Evolutionary conservation across 2,113 vertebrate species (phyloP).

Genomic region (Crotalus viridis): DNA sequence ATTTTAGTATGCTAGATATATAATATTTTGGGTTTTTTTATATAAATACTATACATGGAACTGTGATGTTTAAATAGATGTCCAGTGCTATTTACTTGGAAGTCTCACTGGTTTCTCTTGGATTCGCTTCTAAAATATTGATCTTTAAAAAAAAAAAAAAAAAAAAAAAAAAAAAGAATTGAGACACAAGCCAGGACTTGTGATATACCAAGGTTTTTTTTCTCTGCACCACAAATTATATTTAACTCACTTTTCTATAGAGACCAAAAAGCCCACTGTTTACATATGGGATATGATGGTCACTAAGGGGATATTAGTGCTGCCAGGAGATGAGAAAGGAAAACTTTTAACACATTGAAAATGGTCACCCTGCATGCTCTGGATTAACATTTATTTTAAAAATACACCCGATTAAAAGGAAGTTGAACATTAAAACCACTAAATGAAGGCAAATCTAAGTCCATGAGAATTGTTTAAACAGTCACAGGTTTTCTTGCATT

Average conservation of each 20-base stretch:
- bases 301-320: not conserved
- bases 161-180: not conserved
- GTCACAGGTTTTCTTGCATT: not conserved
- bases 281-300: not conserved
- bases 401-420: not conserved
- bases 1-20: not conserved
- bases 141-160: not conserved
- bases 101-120: not conserved
- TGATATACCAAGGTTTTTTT: not conserved
- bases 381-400: conserved; percentile 12
- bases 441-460: not conserved
- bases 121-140: not conserved
- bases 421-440: not conserved
- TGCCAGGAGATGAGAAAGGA: not conserved
- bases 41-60: not conserved
- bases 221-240: not conserved
- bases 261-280: not conserved
- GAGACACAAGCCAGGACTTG: not conserved
- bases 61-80: not conserved
- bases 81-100: not conserved
- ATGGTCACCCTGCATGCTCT: not conserved
- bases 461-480: not conserved
- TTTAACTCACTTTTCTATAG: not conserved
- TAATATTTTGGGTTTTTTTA: not conserved
- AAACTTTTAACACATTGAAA: not conserved